Evolutionary conservation across 1,140 invertebrate species (phyloP), one percentile per base, ranked within the genome.

Genomic region (Sitobion miscanthi): DNA sequence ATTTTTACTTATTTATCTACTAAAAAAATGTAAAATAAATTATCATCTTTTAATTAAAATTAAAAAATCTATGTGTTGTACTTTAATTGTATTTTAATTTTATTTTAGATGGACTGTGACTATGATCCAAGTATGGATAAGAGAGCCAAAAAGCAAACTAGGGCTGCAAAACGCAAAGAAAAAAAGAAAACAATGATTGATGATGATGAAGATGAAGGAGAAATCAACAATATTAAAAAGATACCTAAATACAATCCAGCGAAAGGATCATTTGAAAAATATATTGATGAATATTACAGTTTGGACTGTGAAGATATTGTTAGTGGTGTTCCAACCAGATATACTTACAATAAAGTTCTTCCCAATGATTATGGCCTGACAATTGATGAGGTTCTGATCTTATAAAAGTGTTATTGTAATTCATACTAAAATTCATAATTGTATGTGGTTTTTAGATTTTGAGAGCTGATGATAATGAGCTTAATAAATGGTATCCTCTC

Each of bases 301-400:
- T 95, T 99, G 94, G 98, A 99, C 95, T 99, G 97, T 96, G 99
- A 99, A 95, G 99, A 99, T 95, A 96, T 99, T 69, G 97, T 99
- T 94, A 98, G 97, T 1, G 98, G 99, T 95, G 95, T 97, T 93
- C 98, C 98, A 0, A 99, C 98, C 94, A 96, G 98, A 94, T 99
- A 99, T 95, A 99, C 99, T 95, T 99, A 99, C 95, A 96, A 98
- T 82, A 96, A 98, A 95, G 98, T 98, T 8, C 96, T 97, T 45
- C 97, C 98, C 1, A 99, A 99, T 95, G 96, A 97, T 95, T 99
- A 97, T 96, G 99, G 99, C 5, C 95, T 99, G n/a, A 97, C 96
- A 49, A 96, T 97, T 93, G 98, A 99, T 94, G 99, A 99, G 96
- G 98, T 98, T 95, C 7, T 54, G 2, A 94, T 38, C 88, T 94